These are phyloP conservation scores for Pogonognathellus flavescens DNA, from an alignment of 1,140 invertebrate genomes.

Conservation along the genomic window DNA sequence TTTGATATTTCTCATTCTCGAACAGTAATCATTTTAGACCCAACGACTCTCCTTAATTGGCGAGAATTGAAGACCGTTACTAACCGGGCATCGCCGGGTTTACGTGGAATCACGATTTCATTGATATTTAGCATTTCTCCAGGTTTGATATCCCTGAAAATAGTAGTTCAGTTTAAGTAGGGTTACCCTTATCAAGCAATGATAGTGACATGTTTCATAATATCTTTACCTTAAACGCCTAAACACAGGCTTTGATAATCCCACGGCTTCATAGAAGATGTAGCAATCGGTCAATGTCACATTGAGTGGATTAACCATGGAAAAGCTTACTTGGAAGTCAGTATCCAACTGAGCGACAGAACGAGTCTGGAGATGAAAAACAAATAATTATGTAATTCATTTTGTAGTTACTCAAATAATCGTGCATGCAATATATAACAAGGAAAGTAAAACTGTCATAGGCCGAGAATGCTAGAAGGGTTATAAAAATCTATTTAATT, in stretches of 20 bases:
- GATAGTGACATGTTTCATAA: not conserved
- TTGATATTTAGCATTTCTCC: conserved; percentile 67
- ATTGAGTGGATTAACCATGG: conserved; percentile 71
- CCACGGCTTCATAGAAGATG: conserved; percentile 70
- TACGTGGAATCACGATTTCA: conserved; percentile 67
- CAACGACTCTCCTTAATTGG: conserved; percentile 68
- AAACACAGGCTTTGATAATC: conserved; percentile 68
- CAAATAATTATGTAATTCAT: not conserved
- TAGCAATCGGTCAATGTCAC: conserved; percentile 69
- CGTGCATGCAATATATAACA: not conserved
- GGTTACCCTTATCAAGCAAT: too few species aligned
- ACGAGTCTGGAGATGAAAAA: not conserved
- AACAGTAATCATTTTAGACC: conserved; percentile 69
- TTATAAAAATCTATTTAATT: too few species aligned
- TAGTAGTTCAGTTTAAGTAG: not conserved
- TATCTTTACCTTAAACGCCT: conserved; percentile 58
- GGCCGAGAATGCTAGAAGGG: too few species aligned
- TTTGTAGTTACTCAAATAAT: not conserved
- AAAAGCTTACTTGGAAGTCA: conserved; percentile 68
- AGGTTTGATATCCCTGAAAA: conserved; percentile 67
- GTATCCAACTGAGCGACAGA: conserved; percentile 67
- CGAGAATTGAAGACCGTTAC: conserved; percentile 68
- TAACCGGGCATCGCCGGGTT: conserved; percentile 68
- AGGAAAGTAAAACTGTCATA: too few species aligned
- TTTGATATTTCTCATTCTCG: conserved; percentile 63